These are phyloP conservation scores for Bos javanicus DNA, from an alignment of 2,113 vertebrate genomes.

Conservation along the genomic window DNA sequence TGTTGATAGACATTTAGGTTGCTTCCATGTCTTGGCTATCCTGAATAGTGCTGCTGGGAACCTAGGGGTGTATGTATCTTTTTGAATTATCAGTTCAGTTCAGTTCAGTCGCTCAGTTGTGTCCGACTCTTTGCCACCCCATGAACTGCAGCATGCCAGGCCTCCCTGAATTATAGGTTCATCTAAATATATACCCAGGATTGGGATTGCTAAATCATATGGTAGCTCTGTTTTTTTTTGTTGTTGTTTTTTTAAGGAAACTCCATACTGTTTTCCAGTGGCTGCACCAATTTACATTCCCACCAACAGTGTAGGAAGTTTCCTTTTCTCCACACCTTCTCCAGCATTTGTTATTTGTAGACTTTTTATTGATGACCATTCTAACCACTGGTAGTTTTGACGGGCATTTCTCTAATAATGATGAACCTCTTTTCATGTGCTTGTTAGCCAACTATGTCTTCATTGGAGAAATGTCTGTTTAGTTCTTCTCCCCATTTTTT, in stretches of 20 bases:
- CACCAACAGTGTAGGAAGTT: neutral
- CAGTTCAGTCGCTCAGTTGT: fast-evolving
- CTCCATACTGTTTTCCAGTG: neutral
- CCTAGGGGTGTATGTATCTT: neutral
- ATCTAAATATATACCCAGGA: neutral
- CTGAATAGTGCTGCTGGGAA: neutral
- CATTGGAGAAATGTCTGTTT: neutral
- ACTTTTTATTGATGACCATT: neutral
- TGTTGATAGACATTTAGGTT: neutral
- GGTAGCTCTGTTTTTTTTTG: neutral
- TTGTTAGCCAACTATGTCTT: neutral
- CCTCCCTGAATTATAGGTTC: neutral
- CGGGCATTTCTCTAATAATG: neutral
- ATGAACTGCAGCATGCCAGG: no score
- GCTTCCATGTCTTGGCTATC: neutral
- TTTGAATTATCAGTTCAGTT: neutral
- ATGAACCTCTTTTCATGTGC: neutral
- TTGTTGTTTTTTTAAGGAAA: neutral
- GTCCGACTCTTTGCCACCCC: fast-evolving
- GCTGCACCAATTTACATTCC: neutral
- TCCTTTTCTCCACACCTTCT: neutral
- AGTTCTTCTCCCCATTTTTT: neutral
- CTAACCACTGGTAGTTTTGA: neutral
- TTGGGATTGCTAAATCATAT: neutral
- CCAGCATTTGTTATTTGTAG: neutral